These are phyloP conservation scores for Tetrapedia diversipes DNA, from an alignment of 2,888 invertebrate species.

Conservation along the genomic window DNA sequence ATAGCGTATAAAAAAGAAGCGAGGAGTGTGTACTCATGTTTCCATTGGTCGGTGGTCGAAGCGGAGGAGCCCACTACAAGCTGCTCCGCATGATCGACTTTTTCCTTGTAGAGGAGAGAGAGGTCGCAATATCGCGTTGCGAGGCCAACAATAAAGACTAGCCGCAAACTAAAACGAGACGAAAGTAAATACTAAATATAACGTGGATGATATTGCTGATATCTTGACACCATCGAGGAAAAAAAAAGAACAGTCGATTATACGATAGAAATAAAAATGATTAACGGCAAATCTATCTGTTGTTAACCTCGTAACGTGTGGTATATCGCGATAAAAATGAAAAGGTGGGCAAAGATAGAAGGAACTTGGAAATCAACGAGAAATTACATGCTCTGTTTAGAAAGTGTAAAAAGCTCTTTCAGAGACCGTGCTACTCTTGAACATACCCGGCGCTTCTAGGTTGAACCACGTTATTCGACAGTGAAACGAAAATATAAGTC, in stretches of 20 bases:
- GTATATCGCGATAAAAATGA: slow-evolving; percentile 49
- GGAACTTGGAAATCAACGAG: slow-evolving; percentile 63
- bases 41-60: slow-evolving; percentile 54
- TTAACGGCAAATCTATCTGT: slow-evolving; percentile 28
- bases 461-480: slow-evolving; percentile 81
- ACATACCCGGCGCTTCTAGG: slow-evolving; percentile 75
- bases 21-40: slow-evolving; percentile 54
- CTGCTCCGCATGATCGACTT: slow-evolving; percentile 54
- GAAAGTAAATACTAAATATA: neutral
- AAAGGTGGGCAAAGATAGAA: slow-evolving; percentile 48
- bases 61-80: no score
- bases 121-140: slow-evolving; percentile 74
- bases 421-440: slow-evolving; percentile 82
- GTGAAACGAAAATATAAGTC: slow-evolving; percentile 74
- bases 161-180: slow-evolving; percentile 31
- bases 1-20: slow-evolving; percentile 26
- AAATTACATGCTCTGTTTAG: slow-evolving; percentile 72
- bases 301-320: slow-evolving; percentile 62
- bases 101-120: slow-evolving; percentile 77
- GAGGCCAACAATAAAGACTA: slow-evolving; percentile 66
- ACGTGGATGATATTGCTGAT: slow-evolving; percentile 1
- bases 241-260: neutral
- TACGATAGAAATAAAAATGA: neutral
- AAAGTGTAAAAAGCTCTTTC: slow-evolving; percentile 74
- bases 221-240: slow-evolving; percentile 15